Evolutionary conservation across 2,113 vertebrate species (phyloP).

Genomic region (Peromyscus leucopus): DNA sequence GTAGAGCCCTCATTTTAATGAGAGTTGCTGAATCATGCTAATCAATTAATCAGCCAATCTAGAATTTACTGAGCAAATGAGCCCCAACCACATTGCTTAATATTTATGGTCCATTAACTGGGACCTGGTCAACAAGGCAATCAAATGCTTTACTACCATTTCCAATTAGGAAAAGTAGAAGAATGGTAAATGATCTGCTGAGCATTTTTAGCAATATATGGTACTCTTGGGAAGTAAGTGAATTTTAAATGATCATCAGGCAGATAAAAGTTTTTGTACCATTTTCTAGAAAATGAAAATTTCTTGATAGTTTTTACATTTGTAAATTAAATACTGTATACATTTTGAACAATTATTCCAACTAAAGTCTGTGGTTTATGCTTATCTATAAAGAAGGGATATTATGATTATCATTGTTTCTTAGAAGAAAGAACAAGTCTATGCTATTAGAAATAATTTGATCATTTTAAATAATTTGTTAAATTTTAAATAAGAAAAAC

Average conservation of each 20-base stretch:
- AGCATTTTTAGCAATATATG: background rate
- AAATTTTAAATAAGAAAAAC: background rate
- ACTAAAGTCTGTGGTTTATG: background rate
- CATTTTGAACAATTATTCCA: background rate
- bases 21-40: background rate
- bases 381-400: background rate
- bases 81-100: background rate
- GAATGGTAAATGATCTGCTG: background rate
- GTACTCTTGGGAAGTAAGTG: background rate
- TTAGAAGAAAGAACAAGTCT: background rate
- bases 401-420: background rate
- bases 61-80: constrained; percentile 44
- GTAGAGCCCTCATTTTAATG: background rate
- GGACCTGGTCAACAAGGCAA: constrained; percentile 17
- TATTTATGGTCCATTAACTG: background rate
- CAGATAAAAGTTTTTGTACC: background rate
- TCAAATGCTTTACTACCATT: constrained; percentile 10
- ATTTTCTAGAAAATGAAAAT: background rate
- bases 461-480: background rate
- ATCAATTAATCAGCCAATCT: constrained; percentile 32
- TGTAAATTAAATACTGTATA: background rate
- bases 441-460: background rate
- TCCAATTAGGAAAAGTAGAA: constrained; percentile 17
- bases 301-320: background rate
- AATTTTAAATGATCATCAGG: background rate